Percentiles rank a stretch among this genome's conserved stretches.
phyloP scores from a whole-genome alignment of 2,797 vertebrate species.

The Propithecus perrieri region DNA sequence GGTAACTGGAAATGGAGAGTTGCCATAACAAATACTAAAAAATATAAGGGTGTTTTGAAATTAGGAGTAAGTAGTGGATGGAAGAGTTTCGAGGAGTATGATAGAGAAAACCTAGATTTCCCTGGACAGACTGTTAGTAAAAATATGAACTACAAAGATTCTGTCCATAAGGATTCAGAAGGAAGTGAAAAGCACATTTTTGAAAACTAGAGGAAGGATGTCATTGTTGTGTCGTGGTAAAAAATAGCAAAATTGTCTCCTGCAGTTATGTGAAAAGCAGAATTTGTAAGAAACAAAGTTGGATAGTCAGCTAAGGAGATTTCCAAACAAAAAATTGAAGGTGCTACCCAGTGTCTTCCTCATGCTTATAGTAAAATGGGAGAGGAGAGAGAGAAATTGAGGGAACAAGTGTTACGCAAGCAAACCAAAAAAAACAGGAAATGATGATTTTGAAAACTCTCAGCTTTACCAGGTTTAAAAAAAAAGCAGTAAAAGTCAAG shows the following conservation, averaged over 20 bases:
- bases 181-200: neutral
- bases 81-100: neutral
- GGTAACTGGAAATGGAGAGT: neutral
- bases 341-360: neutral
- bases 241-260: neutral
- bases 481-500: neutral
- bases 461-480: neutral
- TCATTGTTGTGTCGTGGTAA: fast-evolving
- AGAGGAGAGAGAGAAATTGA: neutral
- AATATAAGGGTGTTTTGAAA: neutral
- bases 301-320: neutral
- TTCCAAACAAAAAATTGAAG: neutral
- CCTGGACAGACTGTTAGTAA: neutral
- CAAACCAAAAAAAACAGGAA: neutral
- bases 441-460: neutral
- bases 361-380: neutral
- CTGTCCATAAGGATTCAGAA: neutral
- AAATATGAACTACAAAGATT: neutral
- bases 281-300: neutral
- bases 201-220: no score
- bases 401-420: neutral
- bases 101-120: neutral
- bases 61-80: neutral
- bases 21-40: neutral
- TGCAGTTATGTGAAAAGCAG: neutral